phyloP scores from a whole-genome alignment of 2,888 invertebrate species.

The Sinodicranocentrus sp. region DNA sequence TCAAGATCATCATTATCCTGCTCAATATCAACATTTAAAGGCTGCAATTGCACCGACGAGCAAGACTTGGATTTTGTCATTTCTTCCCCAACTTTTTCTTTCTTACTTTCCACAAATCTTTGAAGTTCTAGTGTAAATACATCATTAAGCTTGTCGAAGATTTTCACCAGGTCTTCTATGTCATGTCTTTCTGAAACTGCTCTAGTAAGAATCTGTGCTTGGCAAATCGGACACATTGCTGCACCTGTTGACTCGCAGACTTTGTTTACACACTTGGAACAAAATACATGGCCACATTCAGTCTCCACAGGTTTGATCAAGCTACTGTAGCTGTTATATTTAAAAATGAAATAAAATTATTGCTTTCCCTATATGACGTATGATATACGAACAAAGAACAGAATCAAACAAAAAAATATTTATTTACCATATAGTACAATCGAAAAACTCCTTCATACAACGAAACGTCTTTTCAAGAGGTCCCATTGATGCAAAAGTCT shows the following conservation, averaged over 20 bases:
- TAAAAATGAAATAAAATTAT: too few relatives aligned
- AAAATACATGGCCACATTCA: constrained; percentile 71
- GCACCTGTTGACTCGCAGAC: not conserved
- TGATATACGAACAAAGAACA: not conserved
- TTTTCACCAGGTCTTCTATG: constrained; percentile 41
- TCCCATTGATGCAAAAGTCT: not conserved
- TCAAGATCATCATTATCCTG: too few relatives aligned
- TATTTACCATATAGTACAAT: constrained; percentile 47
- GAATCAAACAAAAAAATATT: not conserved
- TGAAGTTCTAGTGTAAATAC: constrained; percentile 6
- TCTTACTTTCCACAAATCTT: constrained; percentile 5
- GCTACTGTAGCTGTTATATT: too few relatives aligned
- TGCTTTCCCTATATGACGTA: not conserved
- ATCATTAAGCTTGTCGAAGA: not conserved
- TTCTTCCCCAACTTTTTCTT: too few relatives aligned
- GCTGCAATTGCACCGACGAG: too few relatives aligned
- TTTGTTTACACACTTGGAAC: constrained; percentile 52
- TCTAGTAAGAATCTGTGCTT: too few relatives aligned
- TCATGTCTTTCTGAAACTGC: constrained; percentile 55
- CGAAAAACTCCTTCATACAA: constrained; percentile 27
- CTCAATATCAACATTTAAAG: too few relatives aligned
- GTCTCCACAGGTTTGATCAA: constrained; percentile 62
- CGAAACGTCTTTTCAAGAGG: not conserved
- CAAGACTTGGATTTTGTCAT: not conserved
- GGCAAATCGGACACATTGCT: constrained; percentile 68